Percentiles rank a stretch among this genome's conserved stretches.
These are phyloP conservation scores for Polia nebulosa DNA, from an alignment of 2,888 invertebrate genomes.

Conservation along the genomic window DNA sequence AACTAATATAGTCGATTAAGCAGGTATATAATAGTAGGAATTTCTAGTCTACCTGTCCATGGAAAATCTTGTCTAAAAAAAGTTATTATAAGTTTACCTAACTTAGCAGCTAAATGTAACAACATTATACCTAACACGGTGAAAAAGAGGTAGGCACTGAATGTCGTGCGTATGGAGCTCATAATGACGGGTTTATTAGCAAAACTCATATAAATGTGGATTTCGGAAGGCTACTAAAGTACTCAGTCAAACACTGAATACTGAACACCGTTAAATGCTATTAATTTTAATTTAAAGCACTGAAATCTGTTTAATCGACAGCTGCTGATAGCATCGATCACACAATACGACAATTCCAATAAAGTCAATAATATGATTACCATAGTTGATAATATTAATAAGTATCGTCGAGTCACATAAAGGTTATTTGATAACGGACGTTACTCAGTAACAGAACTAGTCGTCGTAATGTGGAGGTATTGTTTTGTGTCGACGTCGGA, in stretches of 20 bases:
- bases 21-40: background rate
- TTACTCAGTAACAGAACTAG: conserved; percentile 14
- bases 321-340: background rate
- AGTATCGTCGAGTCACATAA: conserved; percentile 9
- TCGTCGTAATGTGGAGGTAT: conserved; percentile 11
- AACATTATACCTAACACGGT: background rate
- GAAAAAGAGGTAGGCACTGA: background rate
- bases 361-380: background rate
- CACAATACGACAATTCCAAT: no score
- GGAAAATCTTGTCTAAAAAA: no score
- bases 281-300: no score
- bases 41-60: no score
- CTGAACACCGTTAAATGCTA: background rate
- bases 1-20: background rate
- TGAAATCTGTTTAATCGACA: no score
- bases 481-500: conserved; percentile 19
- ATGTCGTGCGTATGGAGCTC: background rate
- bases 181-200: background rate
- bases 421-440: conserved; percentile 36
- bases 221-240: background rate
- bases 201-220: background rate
- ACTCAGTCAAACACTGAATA: background rate
- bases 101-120: background rate
- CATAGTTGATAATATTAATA: conserved; percentile 8
- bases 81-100: no score